Base-by-base conservation (phyloP, 2,888 invertebrate genomes). In the Heliconius erato region DNA sequence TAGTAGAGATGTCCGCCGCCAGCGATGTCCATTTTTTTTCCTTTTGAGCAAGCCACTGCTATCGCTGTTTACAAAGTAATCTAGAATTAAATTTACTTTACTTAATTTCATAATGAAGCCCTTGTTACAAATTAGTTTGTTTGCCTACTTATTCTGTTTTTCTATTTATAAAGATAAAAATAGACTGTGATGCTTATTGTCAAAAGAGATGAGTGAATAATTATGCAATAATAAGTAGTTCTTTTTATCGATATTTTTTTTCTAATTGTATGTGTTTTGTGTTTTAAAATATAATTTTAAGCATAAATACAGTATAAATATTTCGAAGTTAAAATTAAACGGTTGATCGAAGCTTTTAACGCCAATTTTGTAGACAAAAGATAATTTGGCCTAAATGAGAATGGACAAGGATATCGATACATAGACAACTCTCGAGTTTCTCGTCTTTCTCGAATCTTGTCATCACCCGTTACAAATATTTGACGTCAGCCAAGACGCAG, bases 391-490 rank as follows among this genome's bases (percentile, higher is more conserved):
- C 7, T 71, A 35, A 16, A 16, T 9, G 14, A 26, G 26, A 44
- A 72, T 72, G 16, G 19, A n/a, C 44, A 16, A 72, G 44, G 7
- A 77, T 76, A 87, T 87, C 84, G 85, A 86, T 85, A 86, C 79
- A 72, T 77, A 82, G 74, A 80, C 85, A 82, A 84, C 90, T 88
- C 91, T 89, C 87, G 82, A 89, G 87, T 87, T 89, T 89, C 89
- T 89, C 88, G 86, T 28, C 28, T 28, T 28, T 28, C 28, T 28
- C 89, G 87, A 89, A 88, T 89, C 89, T 89, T 89, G 90, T 91
- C 90, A 93, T 94, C 93, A 92, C 90, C 90, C 90, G 90, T 91
- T 90, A 90, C 94, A 94, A 94, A 94, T 94, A 94, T 94, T 94
- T 94, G 92, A 88, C 87, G 86, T 90, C 83, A 87, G 89, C 82